These are phyloP conservation scores for Antigone vipio DNA, from an alignment of 2,113 vertebrate genomes.

Conservation along the genomic window DNA sequence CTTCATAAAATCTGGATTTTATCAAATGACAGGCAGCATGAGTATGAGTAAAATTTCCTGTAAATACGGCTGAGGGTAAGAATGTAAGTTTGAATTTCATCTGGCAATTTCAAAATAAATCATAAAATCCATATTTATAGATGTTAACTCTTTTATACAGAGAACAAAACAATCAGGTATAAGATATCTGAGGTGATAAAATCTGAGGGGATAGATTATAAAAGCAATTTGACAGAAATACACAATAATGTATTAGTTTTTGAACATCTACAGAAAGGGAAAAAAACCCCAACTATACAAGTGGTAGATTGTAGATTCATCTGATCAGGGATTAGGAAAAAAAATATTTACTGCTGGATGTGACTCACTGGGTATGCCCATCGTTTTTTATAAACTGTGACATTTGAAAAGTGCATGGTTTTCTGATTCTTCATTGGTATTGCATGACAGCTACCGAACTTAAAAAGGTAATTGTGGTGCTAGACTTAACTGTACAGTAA, in stretches of 20 bases:
- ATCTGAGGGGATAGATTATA: background rate
- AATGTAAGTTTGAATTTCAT: background rate
- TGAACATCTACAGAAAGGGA: background rate
- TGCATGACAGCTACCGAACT: background rate
- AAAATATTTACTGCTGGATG: background rate
- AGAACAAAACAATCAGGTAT: background rate
- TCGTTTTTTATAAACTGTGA: background rate
- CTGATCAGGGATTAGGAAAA: background rate
- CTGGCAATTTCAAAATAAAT: background rate
- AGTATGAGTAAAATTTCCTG: background rate
- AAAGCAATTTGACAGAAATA: background rate
- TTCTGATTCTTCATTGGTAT: background rate
- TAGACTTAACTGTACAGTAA: background rate
- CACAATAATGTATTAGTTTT: background rate
- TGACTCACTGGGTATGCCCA: background rate
- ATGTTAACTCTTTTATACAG: background rate
- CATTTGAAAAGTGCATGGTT: background rate
- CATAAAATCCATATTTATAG: background rate
- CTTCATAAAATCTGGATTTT: background rate
- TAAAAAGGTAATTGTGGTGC: background rate
- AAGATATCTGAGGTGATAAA: background rate
- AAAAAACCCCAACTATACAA: background rate
- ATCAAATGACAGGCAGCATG: background rate
- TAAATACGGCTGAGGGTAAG: background rate
- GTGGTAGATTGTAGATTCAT: background rate